A percentile compares a stretch with the other conserved stretches of the same genome.
phyloP scores from a whole-genome alignment of 2,888 invertebrate species.

The Heteropelma amictum region DNA sequence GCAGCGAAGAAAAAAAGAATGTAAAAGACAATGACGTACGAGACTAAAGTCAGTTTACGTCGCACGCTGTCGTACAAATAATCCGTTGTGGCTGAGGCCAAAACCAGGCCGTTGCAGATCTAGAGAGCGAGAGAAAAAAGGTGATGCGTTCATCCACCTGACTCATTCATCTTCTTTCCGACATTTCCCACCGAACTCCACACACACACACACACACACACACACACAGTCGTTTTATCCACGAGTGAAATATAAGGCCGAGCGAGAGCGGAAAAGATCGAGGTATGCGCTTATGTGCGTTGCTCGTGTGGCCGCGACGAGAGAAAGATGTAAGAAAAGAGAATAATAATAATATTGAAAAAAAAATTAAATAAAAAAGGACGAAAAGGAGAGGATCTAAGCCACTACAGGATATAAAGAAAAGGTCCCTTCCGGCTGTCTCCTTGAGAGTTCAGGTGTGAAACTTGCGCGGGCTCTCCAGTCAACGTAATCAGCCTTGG shows the following conservation, averaged over 20 bases:
- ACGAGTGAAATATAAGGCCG: conserved; percentile 54
- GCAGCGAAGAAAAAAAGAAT: neutral
- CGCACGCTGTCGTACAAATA: conserved; percentile 54
- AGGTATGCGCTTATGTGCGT: conserved; percentile 9
- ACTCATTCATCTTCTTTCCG: conserved; percentile 58
- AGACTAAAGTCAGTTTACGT: conserved; percentile 51
- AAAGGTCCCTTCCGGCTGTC: conserved; percentile 56
- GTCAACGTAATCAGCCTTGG: conserved; percentile 42
- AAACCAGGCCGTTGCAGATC: conserved; percentile 46
- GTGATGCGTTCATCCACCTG: conserved; percentile 57
- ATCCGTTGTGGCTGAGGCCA: conserved; percentile 52
- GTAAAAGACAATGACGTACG: conserved; percentile 46
- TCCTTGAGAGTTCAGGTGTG: conserved; percentile 54
- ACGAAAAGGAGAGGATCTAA: conserved; percentile 45
- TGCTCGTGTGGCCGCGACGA: conserved; percentile 35
- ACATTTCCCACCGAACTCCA: conserved; percentile 57
- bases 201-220: no score
- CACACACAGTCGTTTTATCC: no score
- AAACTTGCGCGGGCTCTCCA: conserved; percentile 36
- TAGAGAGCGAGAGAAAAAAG: conserved; percentile 19
- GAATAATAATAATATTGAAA: no score
- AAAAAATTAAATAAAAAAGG: conserved; percentile 6
- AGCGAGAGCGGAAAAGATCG: conserved; percentile 16
- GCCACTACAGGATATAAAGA: conserved; percentile 57
- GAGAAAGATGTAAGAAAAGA: conserved; percentile 40